Evolutionary conservation across 1,140 invertebrate genomes (phyloP), one percentile per base, ranked within the genome.

Genomic region (Thaumatotibia leucotreta): DNA sequence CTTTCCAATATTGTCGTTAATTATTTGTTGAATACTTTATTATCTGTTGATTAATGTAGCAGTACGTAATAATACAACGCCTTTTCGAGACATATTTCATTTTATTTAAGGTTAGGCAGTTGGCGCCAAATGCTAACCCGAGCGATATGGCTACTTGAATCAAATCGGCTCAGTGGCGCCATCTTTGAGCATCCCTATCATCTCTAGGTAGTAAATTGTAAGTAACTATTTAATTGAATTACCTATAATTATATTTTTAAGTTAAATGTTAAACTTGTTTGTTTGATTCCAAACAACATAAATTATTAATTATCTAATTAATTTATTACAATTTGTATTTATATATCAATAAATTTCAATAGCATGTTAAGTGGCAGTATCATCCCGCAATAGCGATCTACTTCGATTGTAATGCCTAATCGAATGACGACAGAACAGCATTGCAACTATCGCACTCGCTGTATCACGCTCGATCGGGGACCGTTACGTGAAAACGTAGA

Each of bases 401-500:
- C 67, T 72, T 72, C 68, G 67, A 76, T 74, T 67, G 72, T 73
- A 71, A 23, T 67, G 50, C 39, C 58, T 75, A 77, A 78, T 76
- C 65, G 67, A 75, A 72, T 73, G 71, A 75, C 76, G 75, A 75
- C 76, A 77, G 68, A 75, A 73, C 75, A 61, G 54, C 52, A 75
- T 73, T 79, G 69, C 79, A 80, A 78, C 83, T 80, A 83, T 80
- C 81, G 69, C 70, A 77, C 72, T 84, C 79, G 79, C 83, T 84
- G 82, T 85, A 85, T 83, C 81, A 85, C 88, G 86, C 88, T 89
- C 86, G 85, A 90, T 90, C 89, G 83, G 87, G 86, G 83, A 90
- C 88, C 88, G 88, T 90, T 90, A 90, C 88, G 88, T 90, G 88
- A 90, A 80, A 90, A 88, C 84, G 81, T 83, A 72, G 84, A 86